Conservation (phyloP, 2,888 invertebrate species). For the Acanthococcus lagerstroemiae region DNA sequence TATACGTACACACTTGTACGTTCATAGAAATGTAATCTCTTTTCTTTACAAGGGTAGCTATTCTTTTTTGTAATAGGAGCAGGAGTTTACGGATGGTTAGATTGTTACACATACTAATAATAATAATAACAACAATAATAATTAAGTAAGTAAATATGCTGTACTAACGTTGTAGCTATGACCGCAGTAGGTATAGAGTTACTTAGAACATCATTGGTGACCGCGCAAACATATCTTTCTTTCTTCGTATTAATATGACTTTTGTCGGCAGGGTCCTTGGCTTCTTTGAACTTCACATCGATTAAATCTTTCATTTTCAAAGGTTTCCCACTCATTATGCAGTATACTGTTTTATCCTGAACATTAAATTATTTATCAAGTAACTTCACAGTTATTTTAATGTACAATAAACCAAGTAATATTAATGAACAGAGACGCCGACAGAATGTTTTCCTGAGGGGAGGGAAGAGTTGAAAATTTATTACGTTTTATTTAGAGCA, state of each 20-base stretch:
- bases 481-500: too few relatives aligned
- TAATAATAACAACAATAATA: neutral
- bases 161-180: slow-evolving; percentile 68
- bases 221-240: slow-evolving; percentile 92
- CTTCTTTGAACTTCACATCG: slow-evolving; percentile 81
- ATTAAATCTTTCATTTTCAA: slow-evolving; percentile 87
- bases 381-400: too few relatives aligned
- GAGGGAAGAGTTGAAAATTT: too few relatives aligned
- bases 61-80: too few relatives aligned
- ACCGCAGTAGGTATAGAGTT: slow-evolving; percentile 93
- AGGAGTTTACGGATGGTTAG: too few relatives aligned
- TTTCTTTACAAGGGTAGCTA: too few relatives aligned
- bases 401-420: too few relatives aligned
- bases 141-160: slow-evolving; percentile 32
- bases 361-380: neutral
- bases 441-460: too few relatives aligned
- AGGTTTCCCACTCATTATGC: slow-evolving; percentile 75
- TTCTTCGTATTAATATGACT: slow-evolving; percentile 79
- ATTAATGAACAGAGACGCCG: too few relatives aligned
- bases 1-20: too few relatives aligned
- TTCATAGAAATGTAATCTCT: too few relatives aligned
- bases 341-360: slow-evolving; percentile 58
- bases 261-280: slow-evolving; percentile 78
- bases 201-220: slow-evolving; percentile 89
- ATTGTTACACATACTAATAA: neutral